Evolutionary conservation across 2,113 vertebrate species (phyloP).

Genomic region (Misgurnus anguillicaudatus): DNA sequence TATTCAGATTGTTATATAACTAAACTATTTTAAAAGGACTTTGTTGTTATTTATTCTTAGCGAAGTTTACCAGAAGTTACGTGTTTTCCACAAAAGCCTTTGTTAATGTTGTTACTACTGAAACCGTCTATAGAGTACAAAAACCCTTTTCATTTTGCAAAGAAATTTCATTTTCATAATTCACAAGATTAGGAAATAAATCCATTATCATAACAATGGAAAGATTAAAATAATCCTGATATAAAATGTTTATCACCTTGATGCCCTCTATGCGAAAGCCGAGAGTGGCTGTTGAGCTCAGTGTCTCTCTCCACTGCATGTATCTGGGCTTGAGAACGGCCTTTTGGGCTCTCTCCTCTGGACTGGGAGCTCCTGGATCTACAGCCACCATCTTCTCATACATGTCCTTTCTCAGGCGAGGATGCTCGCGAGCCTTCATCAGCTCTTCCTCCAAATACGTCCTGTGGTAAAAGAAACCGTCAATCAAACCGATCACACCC

Average conservation of each 20-base stretch:
- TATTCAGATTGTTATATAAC: too few species aligned
- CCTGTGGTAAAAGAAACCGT: conserved; percentile 59
- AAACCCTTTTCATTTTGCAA: too few species aligned
- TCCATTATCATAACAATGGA: too few species aligned
- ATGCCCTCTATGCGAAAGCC: conserved; percentile 91
- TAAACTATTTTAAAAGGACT: too few species aligned
- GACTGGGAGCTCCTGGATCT: conserved; percentile 82
- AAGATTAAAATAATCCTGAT: not conserved
- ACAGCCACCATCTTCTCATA: conserved; percentile 91
- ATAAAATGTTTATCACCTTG: conserved; percentile 73
- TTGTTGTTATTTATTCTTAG: too few species aligned
- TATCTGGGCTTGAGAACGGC: conserved; percentile 86
- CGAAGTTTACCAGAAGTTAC: too few species aligned
- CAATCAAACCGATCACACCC: not conserved
- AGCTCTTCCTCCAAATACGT: conserved; percentile 91
- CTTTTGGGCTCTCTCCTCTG: conserved; percentile 79
- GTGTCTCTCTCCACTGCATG: conserved; percentile 91
- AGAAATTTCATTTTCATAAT: too few species aligned
- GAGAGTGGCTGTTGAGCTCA: conserved; percentile 86
- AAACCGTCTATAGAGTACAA: too few species aligned
- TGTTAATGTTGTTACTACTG: too few species aligned
- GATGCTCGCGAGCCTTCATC: conserved; percentile 81
- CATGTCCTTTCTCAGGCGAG: conserved; percentile 84
- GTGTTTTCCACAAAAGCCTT: too few species aligned
- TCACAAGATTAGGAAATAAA: not conserved